Evolutionary conservation across 2,113 vertebrate species (phyloP).

Genomic region (Mormyrus lacerda): DNA sequence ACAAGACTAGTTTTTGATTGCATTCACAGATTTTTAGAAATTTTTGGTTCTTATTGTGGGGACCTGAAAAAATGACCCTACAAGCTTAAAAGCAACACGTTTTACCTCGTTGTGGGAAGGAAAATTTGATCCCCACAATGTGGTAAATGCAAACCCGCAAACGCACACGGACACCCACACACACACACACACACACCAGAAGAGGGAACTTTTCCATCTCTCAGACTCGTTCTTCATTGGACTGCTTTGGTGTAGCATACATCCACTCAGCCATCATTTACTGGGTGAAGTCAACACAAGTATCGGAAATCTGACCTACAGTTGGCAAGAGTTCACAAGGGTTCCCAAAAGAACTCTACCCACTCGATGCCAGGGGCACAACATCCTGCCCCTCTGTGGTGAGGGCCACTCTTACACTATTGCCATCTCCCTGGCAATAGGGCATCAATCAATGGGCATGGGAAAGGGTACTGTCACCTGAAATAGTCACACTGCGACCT

Average conservation of each 20-base stretch:
- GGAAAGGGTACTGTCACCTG: not conserved
- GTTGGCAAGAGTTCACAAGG: not conserved
- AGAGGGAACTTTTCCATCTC: not conserved
- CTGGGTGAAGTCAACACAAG: not conserved
- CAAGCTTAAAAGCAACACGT: not conserved
- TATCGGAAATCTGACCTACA: not conserved
- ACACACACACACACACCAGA: not conserved
- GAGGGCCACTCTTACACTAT: not conserved
- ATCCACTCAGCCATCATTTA: not conserved
- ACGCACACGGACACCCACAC: not conserved
- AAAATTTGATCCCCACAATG: not conserved
- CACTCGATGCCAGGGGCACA: not conserved
- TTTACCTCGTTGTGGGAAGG: not conserved
- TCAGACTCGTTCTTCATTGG: constrained; percentile 10
- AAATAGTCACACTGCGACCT: not conserved
- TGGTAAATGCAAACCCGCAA: not conserved
- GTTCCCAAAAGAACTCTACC: not conserved
- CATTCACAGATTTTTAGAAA: not conserved
- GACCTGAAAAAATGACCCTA: not conserved
- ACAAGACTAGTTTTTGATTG: not conserved
- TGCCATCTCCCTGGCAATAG: not conserved
- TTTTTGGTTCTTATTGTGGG: not conserved
- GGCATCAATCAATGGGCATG: not conserved
- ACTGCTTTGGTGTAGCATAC: not conserved
- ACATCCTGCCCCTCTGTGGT: not conserved